phyloP scores from a whole-genome alignment of 2,113 vertebrate species.

The Hydropotes inermis region DNA sequence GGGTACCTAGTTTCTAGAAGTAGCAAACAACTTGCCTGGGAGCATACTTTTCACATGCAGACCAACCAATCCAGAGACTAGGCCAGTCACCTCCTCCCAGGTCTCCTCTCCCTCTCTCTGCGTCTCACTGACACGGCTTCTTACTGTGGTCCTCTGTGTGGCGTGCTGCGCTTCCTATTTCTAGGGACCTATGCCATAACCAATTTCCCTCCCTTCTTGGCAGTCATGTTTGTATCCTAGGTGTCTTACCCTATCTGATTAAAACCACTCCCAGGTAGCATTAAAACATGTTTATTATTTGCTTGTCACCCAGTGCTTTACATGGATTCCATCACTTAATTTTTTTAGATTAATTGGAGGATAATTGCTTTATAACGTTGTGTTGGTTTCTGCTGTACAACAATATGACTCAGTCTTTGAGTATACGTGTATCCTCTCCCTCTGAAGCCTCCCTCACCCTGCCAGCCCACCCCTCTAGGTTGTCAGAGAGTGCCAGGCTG shows the following conservation, averaged over 20 bases:
- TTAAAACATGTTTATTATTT: not conserved
- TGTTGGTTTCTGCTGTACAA: not conserved
- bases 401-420: not conserved
- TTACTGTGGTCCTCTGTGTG: not conserved
- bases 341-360: not conserved
- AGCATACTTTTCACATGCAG: not conserved
- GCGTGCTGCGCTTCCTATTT: not conserved
- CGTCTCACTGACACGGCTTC: not conserved
- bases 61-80: not conserved
- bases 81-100: not conserved
- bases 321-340: not conserved
- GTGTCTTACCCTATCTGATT: not conserved
- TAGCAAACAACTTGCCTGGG: not conserved
- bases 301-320: not conserved
- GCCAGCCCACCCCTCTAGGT: not conserved
- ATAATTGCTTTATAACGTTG: not conserved
- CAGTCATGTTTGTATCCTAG: not conserved
- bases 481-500: not conserved
- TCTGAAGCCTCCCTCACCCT: not conserved
- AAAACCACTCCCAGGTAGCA: fast-evolving
- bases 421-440: not conserved
- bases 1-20: not conserved
- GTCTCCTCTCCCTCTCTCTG: not conserved
- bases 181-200: not conserved
- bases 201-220: not conserved